A percentile compares a stretch with the other conserved stretches of the same genome.
phyloP scores from a whole-genome alignment of 2,888 invertebrate genomes.

The Caenorhabditis panamensis region DNA sequence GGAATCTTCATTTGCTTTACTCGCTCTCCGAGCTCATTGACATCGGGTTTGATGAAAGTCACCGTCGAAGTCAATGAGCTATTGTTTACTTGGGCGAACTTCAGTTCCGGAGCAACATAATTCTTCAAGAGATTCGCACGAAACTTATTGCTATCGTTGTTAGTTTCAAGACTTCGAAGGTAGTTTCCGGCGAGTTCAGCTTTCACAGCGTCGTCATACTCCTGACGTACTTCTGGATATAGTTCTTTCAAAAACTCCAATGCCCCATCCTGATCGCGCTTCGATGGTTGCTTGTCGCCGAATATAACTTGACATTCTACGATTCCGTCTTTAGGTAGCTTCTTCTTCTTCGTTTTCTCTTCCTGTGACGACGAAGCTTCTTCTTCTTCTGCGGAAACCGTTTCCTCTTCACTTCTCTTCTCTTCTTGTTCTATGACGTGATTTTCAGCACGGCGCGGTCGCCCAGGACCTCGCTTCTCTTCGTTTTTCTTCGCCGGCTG shows the following conservation, averaged over 20 bases:
- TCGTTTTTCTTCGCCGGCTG: too few species aligned
- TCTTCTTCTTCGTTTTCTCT: not conserved
- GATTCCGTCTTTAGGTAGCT: not conserved
- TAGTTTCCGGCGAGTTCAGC: not conserved
- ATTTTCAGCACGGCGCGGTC: too few species aligned
- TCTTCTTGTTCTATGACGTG: too few species aligned
- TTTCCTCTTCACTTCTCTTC: too few species aligned
- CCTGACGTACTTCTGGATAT: not conserved
- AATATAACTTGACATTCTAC: not conserved
- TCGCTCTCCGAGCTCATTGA: not conserved
- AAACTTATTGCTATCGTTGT: not conserved
- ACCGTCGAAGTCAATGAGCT: not conserved
- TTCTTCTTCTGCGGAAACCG: too few species aligned
- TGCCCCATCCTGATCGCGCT: not conserved
- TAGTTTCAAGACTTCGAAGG: not conserved
- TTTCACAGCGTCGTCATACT: not conserved
- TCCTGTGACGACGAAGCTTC: not conserved
- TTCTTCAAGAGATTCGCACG: not conserved
- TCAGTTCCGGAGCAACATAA: not conserved
- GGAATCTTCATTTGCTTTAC: not conserved
- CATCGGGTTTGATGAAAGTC: not conserved
- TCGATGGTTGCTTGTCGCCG: not conserved
- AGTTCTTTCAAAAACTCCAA: too few species aligned
- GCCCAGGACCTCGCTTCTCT: too few species aligned
- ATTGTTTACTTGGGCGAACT: not conserved